These are phyloP conservation scores for Raja brachyura DNA, from an alignment of 2,113 vertebrate species.

Conservation along the genomic window DNA sequence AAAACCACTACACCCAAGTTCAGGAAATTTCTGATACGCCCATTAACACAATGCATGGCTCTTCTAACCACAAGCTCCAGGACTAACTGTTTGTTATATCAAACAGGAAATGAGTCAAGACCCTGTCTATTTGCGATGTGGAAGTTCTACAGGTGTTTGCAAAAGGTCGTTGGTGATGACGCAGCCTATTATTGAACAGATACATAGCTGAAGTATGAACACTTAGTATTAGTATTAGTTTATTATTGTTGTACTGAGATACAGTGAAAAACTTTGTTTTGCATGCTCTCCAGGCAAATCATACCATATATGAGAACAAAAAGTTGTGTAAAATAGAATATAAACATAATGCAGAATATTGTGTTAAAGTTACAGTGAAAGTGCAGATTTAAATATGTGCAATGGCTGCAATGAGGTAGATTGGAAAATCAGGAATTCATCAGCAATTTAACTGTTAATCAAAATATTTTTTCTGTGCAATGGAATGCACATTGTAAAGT, in stretches of 20 bases:
- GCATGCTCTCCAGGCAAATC: no score
- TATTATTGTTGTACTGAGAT: no score
- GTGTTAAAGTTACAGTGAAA: no score
- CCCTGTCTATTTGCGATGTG: constrained; percentile 45
- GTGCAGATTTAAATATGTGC: no score
- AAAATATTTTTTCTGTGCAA: not conserved
- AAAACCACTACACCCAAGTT: constrained; percentile 46
- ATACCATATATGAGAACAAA: no score
- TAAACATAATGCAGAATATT: no score
- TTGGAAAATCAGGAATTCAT: no score
- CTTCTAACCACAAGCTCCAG: constrained; percentile 45
- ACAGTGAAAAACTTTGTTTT: no score
- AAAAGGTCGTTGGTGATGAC: constrained; percentile 35
- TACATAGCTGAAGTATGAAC: not conserved
- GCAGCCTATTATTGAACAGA: not conserved
- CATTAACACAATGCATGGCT: constrained; percentile 47
- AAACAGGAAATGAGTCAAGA: constrained; percentile 55
- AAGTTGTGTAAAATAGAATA: no score
- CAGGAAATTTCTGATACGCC: constrained; percentile 56
- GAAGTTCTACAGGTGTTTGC: constrained; percentile 48
- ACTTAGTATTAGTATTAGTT: not conserved
- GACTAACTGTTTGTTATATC: constrained; percentile 51
- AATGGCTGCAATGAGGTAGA: no score
- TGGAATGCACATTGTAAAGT: not conserved
- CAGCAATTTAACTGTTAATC: not conserved